Base-by-base conservation (phyloP, 53 echinoderm and acorn worm species). In the Glandiceps talaboti region DNA sequence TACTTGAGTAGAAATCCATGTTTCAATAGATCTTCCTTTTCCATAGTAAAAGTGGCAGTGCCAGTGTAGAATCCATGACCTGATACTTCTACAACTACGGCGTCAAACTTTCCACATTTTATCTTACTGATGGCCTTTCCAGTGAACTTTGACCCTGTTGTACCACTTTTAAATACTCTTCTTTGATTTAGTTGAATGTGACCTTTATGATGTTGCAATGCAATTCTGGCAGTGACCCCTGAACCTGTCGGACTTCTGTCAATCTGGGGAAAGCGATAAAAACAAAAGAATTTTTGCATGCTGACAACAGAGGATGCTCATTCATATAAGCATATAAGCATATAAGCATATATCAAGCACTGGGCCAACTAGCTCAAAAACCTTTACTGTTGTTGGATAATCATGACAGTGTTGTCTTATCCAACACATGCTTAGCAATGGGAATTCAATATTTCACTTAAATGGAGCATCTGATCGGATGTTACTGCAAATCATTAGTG, bases 201-300 rank as follows among this genome's bases (percentile, higher is more conserved):
- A 30, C 89, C 87, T 80, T 88, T 90, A 77, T 90, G 86, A 73
- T 90, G 77, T 76, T 95, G 96, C 0, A 92, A 82, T 27, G 96
- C 96, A 28, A 92, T 80, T 32, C 88, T 90, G 28, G 92, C 96
- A n/a, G 92, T 92, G 27, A 81, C 87, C 1, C 96, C 96, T 6
- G 96, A 95, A 30, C 96, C 96, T 28, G 83, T 83, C 14, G 96
- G 92, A 64, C 85, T 81, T 77, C 96, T 88, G 75, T 95, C 96
- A 78, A 90, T 82, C 96, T 95, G 83, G 1, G 0, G 76, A 79
- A 74, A 1, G 26, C 29, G n/a, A 14, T 32, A 77, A 27, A 78
- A 14, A 83, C 28, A 79, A 0, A 75, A 75, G 26, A 26, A 73
- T 73, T 14, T 73, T 73, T 73, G 14, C 26, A 14, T 26, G 26